Evolutionary conservation across 2,888 invertebrate genomes (phyloP).

Genomic region (Seira sanloemensis): DNA sequence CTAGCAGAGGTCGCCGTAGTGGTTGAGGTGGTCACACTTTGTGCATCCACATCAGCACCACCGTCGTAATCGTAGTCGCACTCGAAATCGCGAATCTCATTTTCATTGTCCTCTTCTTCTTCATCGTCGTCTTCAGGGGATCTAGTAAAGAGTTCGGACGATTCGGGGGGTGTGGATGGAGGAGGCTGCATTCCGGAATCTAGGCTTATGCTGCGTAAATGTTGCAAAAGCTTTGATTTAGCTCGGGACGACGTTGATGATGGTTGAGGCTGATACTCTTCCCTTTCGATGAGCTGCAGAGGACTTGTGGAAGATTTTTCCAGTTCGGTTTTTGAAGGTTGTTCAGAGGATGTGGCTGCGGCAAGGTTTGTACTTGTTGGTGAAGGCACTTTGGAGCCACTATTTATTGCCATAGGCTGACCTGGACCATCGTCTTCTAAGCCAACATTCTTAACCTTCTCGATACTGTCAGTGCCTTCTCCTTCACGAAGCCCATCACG

Average conservation of each 20-base stretch:
- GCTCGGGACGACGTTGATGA: too few relatives aligned
- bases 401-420: too few relatives aligned
- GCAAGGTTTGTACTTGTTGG: not conserved
- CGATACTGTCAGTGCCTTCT: too few relatives aligned
- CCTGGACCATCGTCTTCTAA: too few relatives aligned
- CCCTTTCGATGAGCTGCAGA: too few relatives aligned
- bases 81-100: conserved; percentile 40
- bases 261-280: too few relatives aligned
- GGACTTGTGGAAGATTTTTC: too few relatives aligned
- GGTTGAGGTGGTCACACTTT: conserved; percentile 62
- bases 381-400: too few relatives aligned
- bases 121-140: conserved; percentile 17
- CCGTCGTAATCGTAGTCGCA: conserved; percentile 39
- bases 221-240: conserved; percentile 49
- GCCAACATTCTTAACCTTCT: too few relatives aligned
- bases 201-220: conserved; percentile 69
- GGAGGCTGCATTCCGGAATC: conserved; percentile 64
- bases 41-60: conserved; percentile 58
- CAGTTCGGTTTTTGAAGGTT: too few relatives aligned
- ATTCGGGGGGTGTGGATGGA: not conserved
- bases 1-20: conserved; percentile 51
- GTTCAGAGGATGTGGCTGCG: not conserved
- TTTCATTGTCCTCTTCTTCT: conserved; percentile 49
- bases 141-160: not conserved
- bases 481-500: too few relatives aligned